Base-by-base conservation (phyloP, 1,140 invertebrate genomes). In the Paralvinella palmiformis region DNA sequence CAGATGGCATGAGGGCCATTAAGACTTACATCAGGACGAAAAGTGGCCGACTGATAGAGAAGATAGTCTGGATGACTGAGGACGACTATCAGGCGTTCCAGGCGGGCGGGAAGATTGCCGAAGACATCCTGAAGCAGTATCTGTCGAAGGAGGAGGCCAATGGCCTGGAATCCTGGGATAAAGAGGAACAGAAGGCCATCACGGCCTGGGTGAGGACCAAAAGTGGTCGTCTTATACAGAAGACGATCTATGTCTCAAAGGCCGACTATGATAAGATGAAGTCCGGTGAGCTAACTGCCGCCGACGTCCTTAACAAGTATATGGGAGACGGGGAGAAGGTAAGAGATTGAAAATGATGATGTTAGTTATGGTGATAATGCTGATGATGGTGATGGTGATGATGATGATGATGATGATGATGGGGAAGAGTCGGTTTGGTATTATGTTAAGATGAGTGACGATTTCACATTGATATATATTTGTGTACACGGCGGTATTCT, bases 121-220 rank as follows among this genome's bases (percentile, higher is more conserved):
- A 45, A 7, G 60, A 62, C 41, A 41, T 69, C 15, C 63, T 78
- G 0, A 72, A 71, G 58, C 75, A 77, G 67, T 78, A 79, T 66
- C 67, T 79, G 20, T 70, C 71, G 0, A 72, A 75, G 50, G 75
- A 79, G 1, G 76, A 79, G 48, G 76, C 76, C 0, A 68, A 64
- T 7, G 70, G 74, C 17, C 66, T 79, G 35, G 72, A 78, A 57
- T 77, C 74, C 0, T 79, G 75, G 76, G 77, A 79, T 62, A 77
- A 75, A 64, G 75, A 77, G 6, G 76, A 78, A 59, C 35, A 41
- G 13, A 73, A 71, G 58, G 78, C 78, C n/a, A 73, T 80, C 37
- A 79, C 75, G 56, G 79, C 76, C 0, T 79, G 79, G 58, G 76
- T 80, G 2, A 64, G 77, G 20, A 79, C 78, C 32, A 79, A 80